A percentile compares a stretch with the other conserved stretches of the same genome.
phyloP scores from a whole-genome alignment of 2,113 vertebrate species.

The Notechis scutatus region DNA sequence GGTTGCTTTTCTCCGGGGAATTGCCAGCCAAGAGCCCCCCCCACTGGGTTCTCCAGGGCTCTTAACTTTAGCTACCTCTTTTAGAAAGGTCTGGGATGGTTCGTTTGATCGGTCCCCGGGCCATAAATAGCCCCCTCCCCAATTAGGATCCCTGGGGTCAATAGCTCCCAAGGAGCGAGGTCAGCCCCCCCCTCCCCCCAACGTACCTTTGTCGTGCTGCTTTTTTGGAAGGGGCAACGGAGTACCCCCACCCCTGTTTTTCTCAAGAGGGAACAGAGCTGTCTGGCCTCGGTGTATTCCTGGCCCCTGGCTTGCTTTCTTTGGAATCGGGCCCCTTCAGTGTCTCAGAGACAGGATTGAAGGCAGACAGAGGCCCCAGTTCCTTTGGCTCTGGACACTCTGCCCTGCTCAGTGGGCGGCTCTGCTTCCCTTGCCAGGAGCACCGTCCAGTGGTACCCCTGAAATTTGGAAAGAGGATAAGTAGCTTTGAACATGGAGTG shows the following conservation, averaged over 20 bases:
- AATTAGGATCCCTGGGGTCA: background rate
- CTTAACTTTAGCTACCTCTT: background rate
- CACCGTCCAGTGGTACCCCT: background rate
- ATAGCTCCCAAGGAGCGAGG: background rate
- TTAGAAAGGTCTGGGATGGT: background rate
- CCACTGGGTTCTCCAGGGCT: background rate
- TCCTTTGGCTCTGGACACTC: background rate
- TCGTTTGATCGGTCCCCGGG: background rate
- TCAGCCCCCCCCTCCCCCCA: too few relatives aligned
- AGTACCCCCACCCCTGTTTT: background rate
- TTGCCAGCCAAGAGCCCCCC: background rate
- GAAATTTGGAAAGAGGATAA: background rate
- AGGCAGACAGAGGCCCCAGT: background rate
- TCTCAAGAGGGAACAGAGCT: background rate
- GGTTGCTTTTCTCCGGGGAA: background rate
- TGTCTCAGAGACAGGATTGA: background rate
- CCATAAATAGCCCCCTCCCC: background rate
- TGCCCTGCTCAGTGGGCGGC: background rate
- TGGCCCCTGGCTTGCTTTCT: background rate
- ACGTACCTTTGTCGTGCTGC: background rate
- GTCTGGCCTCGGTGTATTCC: background rate
- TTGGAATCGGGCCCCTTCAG: background rate
- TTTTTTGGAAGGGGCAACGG: background rate
- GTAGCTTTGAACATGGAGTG: too few relatives aligned
- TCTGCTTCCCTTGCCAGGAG: background rate